Evolutionary conservation across 37 sponge, comb jelly and placozoan species (phyloP).

Genomic region (Lycopodina hypogea): DNA sequence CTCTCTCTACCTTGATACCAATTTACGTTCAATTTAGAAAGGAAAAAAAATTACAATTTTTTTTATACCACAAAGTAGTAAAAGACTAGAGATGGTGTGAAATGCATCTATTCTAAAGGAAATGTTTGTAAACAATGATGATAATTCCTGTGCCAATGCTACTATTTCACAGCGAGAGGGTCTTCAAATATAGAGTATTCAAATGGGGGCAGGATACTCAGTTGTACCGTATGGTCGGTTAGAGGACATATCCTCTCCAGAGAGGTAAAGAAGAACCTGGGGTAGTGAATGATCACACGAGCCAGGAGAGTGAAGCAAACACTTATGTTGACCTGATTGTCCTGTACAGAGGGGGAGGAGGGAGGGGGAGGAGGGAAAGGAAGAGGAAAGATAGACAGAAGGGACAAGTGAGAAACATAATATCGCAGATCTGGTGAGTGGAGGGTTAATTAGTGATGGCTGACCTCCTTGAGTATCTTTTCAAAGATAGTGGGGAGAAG

Average conservation of each 20-base stretch:
- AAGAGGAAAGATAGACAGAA: neutral
- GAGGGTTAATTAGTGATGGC: neutral
- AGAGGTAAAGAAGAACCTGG: slow-evolving; percentile 46
- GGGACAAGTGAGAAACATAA: neutral
- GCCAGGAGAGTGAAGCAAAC: slow-evolving; percentile 43
- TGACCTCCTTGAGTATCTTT: slow-evolving; percentile 30
- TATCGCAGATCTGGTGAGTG: neutral
- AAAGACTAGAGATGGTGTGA: too few species aligned
- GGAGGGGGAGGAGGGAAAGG: neutral
- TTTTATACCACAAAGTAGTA: too few species aligned
- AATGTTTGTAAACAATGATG: too few species aligned
- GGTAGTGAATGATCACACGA: slow-evolving; percentile 39
- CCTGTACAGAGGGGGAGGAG: slow-evolving; percentile 24
- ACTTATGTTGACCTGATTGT: slow-evolving; percentile 39
- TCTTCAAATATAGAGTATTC: too few species aligned
- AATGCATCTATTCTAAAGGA: too few species aligned
- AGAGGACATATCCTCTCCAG: slow-evolving; percentile 37
- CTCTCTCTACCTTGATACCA: too few species aligned
- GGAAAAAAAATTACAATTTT: too few species aligned
- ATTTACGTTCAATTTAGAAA: too few species aligned
- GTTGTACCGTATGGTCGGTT: slow-evolving; percentile 34
- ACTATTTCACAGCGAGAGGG: too few species aligned
- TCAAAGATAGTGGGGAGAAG: slow-evolving; percentile 32
- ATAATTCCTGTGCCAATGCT: too few species aligned
- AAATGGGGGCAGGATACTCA: too few species aligned